phyloP scores from a whole-genome alignment of 1,140 invertebrate species.

The Diuraphis noxia region DNA sequence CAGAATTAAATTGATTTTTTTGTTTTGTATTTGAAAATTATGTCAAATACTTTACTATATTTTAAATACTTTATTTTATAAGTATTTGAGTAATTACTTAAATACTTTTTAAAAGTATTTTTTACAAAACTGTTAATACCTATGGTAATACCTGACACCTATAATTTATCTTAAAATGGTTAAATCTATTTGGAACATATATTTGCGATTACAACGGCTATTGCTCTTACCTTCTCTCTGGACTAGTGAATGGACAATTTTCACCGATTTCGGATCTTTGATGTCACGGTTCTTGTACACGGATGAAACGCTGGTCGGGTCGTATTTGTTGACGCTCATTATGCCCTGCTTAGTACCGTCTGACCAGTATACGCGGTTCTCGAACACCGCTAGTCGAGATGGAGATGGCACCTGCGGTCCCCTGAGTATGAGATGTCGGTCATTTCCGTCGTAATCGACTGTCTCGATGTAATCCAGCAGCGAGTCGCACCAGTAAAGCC shows the following conservation, averaged over 20 bases:
- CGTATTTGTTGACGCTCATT: conserved; percentile 87
- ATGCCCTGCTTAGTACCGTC: conserved; percentile 94
- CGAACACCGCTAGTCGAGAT: conserved; percentile 81
- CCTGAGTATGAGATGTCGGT: conserved; percentile 76
- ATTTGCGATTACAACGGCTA: no score
- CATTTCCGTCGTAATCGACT: conserved; percentile 88
- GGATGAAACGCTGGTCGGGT: conserved; percentile 73
- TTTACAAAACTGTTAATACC: no score
- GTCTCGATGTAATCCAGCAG: conserved; percentile 97
- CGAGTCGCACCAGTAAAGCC: conserved; percentile 96
- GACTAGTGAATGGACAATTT: conserved; percentile 76
- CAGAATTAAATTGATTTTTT: no score
- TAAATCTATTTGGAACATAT: no score
- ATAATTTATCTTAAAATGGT: no score
- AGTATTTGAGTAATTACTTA: no score
- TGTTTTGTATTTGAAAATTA: no score
- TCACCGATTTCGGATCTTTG: conserved; percentile 81
- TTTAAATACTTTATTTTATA: no score
- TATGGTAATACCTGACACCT: no score
- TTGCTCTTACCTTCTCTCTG: conserved; percentile 66
- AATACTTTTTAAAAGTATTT: no score
- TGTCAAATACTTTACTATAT: no score
- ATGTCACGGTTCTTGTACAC: conserved; percentile 80
- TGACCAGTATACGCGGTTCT: conserved; percentile 92
- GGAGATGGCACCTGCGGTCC: conserved; percentile 84